These are phyloP conservation scores for Lysiphlebus fabarum DNA, from an alignment of 1,140 invertebrate genomes.

Conservation along the genomic window DNA sequence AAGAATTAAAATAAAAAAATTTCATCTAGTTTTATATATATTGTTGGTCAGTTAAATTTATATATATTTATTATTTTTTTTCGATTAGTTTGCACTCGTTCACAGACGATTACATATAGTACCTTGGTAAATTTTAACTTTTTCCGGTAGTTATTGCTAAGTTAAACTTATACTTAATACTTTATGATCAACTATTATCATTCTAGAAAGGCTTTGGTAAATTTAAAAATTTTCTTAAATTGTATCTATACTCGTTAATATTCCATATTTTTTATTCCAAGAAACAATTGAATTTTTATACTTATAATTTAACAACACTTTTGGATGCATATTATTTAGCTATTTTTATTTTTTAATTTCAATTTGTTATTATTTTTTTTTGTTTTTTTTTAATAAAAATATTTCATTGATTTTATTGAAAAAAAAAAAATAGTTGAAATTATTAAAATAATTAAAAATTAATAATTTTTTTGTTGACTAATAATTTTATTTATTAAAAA, in stretches of 20 bases:
- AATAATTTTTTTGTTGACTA: too few relatives aligned
- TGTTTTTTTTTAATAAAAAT: too few relatives aligned
- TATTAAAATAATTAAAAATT: too few relatives aligned
- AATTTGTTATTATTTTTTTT: too few relatives aligned
- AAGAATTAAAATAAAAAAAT: neutral
- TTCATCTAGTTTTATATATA: constrained; percentile 2
- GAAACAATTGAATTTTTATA: neutral
- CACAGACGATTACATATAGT: constrained; percentile 11
- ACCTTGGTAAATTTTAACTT: neutral
- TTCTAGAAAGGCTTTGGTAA: neutral
- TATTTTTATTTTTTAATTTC: too few relatives aligned
- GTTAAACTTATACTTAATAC: too few relatives aligned
- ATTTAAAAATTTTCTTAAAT: too few relatives aligned
- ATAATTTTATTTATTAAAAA: too few relatives aligned
- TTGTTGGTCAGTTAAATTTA: constrained; percentile 12
- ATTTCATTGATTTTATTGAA: too few relatives aligned
- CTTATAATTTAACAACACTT: too few relatives aligned
- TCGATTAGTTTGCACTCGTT: constrained; percentile 14
- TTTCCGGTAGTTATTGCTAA: constrained; percentile 5
- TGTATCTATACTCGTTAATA: constrained; percentile 4
- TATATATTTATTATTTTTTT: constrained; percentile 2
- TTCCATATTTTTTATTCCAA: neutral
- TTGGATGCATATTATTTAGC: too few relatives aligned
- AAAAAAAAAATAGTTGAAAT: too few relatives aligned
- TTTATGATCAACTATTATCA: constrained; percentile 7